Percentiles rank a stretch among this genome's conserved stretches.
Conservation (phyloP, 2,113 vertebrate genomes). For the Oncorhynchus gorbuscha region DNA sequence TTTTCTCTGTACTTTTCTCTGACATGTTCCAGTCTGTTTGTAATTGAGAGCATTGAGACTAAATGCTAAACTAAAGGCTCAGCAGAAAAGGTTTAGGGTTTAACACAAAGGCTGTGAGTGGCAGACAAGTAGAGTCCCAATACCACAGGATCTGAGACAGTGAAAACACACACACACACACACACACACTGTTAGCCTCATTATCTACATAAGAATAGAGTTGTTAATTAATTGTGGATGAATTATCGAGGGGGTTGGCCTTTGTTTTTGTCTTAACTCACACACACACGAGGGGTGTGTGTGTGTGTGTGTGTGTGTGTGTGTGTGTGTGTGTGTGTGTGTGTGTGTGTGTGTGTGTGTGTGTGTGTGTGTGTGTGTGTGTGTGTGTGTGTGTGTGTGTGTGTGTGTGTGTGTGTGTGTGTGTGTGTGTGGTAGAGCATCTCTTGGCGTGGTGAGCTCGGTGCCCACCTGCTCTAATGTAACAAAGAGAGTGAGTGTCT, state of each 20-base stretch:
- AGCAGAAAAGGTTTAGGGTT: too few species aligned
- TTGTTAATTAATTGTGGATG: slow-evolving; percentile 9
- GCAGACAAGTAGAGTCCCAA: background rate
- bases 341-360: slow-evolving; percentile 11
- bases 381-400: background rate
- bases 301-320: background rate
- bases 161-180: background rate
- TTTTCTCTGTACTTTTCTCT: background rate
- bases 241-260: slow-evolving; percentile 34
- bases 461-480: too few species aligned
- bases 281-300: too few species aligned
- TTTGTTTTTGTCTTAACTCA: slow-evolving; percentile 47
- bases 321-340: background rate
- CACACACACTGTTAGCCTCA: background rate
- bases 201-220: background rate
- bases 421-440: background rate
- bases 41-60: background rate
- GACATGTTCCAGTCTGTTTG: background rate
- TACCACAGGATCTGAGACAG: background rate
- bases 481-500: background rate
- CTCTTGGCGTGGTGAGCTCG: slow-evolving; percentile 1
- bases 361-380: background rate
- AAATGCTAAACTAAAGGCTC: too few species aligned
- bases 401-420: background rate
- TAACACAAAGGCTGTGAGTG: background rate